Base-by-base conservation (phyloP, 2,113 vertebrate genomes). In the Sus scrofa region DNA sequence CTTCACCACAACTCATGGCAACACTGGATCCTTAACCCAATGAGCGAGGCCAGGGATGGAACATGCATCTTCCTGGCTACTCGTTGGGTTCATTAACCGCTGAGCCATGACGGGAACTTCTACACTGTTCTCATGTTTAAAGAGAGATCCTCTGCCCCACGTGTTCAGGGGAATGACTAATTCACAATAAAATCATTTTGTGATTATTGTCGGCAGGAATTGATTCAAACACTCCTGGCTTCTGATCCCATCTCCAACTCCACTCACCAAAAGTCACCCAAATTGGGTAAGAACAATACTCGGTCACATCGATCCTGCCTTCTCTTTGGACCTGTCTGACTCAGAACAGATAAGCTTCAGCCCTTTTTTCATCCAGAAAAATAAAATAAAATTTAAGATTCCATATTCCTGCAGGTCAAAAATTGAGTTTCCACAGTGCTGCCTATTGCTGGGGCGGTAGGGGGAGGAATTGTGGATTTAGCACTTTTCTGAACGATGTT, bases 231-330 rank as follows among this genome's bases (percentile, higher is more conserved):
- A 19, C 12, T 56, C 10, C 24, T 89, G 12, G 6, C 15, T 92
- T 86, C 52, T 75, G 22, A 71, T 0, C 1, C 5, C 0, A 44
- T 15, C 5, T 3, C 1, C n/a, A 6, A 37, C 0, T 34, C 19
- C 4, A 24, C 18, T 13, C 20, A 27, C 1, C 1, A 9, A 32
- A 83, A 78, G 20, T 52, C 22, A 15, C 0, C 5, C 2, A 34
- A 8, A 39, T 1, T 74, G 37, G 39, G 3, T 92, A 24, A 34
- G 24, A 58, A n/a, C 7, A 27, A 10, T 24, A 19, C 13, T 0
- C 16, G 8, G 1, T 58, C 4, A 16, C 8, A 26, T 32, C 30
- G 22, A 11, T 12, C 9, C 19, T 74, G 4, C 11, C 19, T 79
- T 63, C 39, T 86, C 52, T 32, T 65, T 32, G n/a, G 37, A 78